phyloP scores from a whole-genome alignment of 2,888 invertebrate species.

The Plutella xylostella region DNA sequence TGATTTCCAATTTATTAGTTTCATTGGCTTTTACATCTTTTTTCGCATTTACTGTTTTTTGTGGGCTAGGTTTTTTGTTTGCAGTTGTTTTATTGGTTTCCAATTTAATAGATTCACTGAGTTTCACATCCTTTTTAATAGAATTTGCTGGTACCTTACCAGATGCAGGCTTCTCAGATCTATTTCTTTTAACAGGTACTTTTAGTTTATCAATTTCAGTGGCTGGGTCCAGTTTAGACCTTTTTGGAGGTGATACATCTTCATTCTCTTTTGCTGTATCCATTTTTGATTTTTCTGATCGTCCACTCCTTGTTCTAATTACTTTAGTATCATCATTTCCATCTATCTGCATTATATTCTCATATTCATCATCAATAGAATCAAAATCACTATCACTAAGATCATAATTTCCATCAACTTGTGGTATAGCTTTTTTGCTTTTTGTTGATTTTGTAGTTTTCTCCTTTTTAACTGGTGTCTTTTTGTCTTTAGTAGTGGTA shows the following conservation, averaged over 20 bases:
- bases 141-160: slow-evolving; percentile 12
- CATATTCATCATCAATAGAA: slow-evolving; percentile 23
- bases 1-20: too few species aligned
- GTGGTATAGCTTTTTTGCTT: slow-evolving; percentile 44
- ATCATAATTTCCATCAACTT: slow-evolving; percentile 69
- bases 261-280: slow-evolving; percentile 19
- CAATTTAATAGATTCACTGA: slow-evolving; percentile 4
- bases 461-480: slow-evolving; percentile 17
- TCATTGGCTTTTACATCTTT: neutral
- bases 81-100: slow-evolving; percentile 8
- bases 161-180: too few species aligned
- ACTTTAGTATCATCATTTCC: slow-evolving; percentile 37
- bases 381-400: slow-evolving; percentile 16
- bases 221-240: slow-evolving; percentile 24
- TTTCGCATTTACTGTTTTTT: slow-evolving; percentile 26
- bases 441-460: slow-evolving; percentile 18
- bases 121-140: slow-evolving; percentile 7
- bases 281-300: slow-evolving; percentile 29
- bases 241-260: slow-evolving; percentile 45
- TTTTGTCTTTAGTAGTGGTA: slow-evolving; percentile 9
- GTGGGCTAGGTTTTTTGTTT: slow-evolving; percentile 14
- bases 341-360: slow-evolving; percentile 44
- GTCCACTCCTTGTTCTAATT: slow-evolving; percentile 25
- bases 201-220: slow-evolving; percentile 7
- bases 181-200: slow-evolving; percentile 6